Evolutionary conservation across 1,140 invertebrate genomes (phyloP).

Genomic region (Drosophila nannoptera): DNA sequence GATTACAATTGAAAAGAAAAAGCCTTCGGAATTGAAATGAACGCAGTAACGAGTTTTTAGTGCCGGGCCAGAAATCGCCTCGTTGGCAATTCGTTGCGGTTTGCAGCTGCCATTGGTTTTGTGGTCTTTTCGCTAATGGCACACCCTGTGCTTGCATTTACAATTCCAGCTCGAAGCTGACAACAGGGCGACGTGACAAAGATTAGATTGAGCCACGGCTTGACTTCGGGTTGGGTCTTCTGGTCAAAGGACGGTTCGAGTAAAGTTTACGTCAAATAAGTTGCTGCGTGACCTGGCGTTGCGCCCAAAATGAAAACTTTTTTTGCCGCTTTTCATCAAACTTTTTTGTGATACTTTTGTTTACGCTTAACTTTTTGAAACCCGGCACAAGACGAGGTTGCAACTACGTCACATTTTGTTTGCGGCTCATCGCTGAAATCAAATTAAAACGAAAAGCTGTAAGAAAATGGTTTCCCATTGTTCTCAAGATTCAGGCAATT

Average conservation of each 20-base stretch:
- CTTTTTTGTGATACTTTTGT: slow-evolving; percentile 23
- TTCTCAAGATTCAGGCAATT: neutral
- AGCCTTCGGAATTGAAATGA: slow-evolving; percentile 37
- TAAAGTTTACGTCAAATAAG: slow-evolving; percentile 19
- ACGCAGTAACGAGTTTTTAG: slow-evolving; percentile 39
- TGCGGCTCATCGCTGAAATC: slow-evolving; percentile 17
- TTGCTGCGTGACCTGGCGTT: slow-evolving; percentile 30
- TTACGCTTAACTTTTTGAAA: slow-evolving; percentile 31
- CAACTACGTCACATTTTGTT: neutral
- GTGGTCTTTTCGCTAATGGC: neutral
- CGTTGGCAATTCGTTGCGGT: slow-evolving; percentile 37
- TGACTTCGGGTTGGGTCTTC: neutral
- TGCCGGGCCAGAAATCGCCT: slow-evolving; percentile 22
- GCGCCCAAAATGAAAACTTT: slow-evolving; percentile 31
- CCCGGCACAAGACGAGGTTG: slow-evolving; percentile 7
- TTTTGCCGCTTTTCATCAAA: slow-evolving; percentile 27
- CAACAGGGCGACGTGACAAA: slow-evolving; percentile 35
- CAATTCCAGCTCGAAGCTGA: slow-evolving; percentile 12
- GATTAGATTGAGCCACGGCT: slow-evolving; percentile 24
- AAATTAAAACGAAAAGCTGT: slow-evolving; percentile 14
- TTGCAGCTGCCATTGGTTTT: slow-evolving; percentile 1
- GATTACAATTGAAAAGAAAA: slow-evolving; percentile 49
- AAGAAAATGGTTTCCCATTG: neutral
- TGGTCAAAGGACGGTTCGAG: too few relatives aligned
- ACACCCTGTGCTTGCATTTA: slow-evolving; percentile 4